Evolutionary conservation across 2,797 vertebrate species (phyloP), one percentile per base, ranked within the genome.

Genomic region (Podargus strigoides): DNA sequence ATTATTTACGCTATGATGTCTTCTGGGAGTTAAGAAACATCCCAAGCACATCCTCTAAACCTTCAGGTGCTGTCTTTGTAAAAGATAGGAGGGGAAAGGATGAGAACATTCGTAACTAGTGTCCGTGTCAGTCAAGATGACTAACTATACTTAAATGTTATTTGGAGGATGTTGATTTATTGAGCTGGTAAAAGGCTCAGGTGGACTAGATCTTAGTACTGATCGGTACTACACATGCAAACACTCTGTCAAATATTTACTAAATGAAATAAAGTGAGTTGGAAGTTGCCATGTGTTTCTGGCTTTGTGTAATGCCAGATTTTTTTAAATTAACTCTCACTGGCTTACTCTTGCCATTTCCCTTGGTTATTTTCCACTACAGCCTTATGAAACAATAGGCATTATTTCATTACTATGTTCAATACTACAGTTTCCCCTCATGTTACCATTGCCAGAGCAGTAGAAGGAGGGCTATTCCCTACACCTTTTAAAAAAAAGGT

Each of bases 201-300:
- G 46, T 11, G 9, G 34, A 84, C 39, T 16, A 89, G 12, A 93
- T 96, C 87, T 89, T 36, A 32, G 53, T 58, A 79, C 41, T 87
- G 73, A 94, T 94, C 85, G 81, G 34, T 49, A 60, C 10, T 28
- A 70, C n/a, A 76, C 12, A 93, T 12, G 16, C 9, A 10, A 89
- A 77, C 41, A 72, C 19, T 53, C 85, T 62, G 85, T 72, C 81
- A 94, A 96, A 91, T 27, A 92, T 94, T 96, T 96, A 94, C 91
- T 50, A 80, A 77, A 41, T 30, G 52, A 87, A 92, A 85, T 41
- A 66, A 66, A 94, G 23, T 0, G 0, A 77, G 22, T 20, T 92
- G 22, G 10, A 91, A 89, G 20, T 9, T 80, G 26, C 36, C 34
- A 32, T 13, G 36, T 56, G 9, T 53, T 92, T 86, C 41, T 78